Evolutionary conservation across 2,888 invertebrate genomes (phyloP).

Genomic region (Parapristionchus giblindavisi): DNA sequence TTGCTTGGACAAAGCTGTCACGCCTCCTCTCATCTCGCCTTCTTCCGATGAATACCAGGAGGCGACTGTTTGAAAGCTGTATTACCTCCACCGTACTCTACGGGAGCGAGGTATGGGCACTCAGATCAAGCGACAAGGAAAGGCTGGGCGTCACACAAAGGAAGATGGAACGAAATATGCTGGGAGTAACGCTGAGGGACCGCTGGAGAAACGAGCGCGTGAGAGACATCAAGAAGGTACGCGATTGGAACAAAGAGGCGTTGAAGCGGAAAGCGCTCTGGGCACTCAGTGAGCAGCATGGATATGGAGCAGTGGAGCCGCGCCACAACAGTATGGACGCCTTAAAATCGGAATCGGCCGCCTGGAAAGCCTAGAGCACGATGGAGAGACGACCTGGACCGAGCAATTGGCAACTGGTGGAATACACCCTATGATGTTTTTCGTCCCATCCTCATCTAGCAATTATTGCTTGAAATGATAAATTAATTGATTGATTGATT

Average conservation of each 20-base stretch:
- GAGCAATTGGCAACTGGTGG: too few species aligned
- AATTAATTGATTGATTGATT: too few species aligned
- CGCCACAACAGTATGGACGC: too few species aligned
- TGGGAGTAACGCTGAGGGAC: not conserved
- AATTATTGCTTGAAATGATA: too few species aligned
- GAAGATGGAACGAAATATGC: constrained; percentile 21
- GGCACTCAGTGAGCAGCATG: not conserved
- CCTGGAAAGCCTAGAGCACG: too few species aligned
- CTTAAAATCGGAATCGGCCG: too few species aligned
- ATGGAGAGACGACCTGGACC: too few species aligned
- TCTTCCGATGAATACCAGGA: not conserved
- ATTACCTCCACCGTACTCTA: not conserved
- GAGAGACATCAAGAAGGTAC: not conserved
- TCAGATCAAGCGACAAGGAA: constrained; percentile 14
- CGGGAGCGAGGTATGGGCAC: not conserved
- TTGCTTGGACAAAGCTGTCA: not conserved
- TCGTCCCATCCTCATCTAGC: too few species aligned
- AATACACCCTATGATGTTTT: too few species aligned
- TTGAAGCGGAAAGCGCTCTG: not conserved
- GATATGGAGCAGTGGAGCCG: constrained; percentile 2
- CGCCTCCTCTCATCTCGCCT: constrained; percentile 1
- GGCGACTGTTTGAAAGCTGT: not conserved
- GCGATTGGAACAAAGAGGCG: constrained; percentile 7
- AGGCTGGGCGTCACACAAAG: not conserved
- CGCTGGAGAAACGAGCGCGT: constrained; percentile 5